phyloP scores from a whole-genome alignment of 2,888 invertebrate species.

The Timema cristinae region DNA sequence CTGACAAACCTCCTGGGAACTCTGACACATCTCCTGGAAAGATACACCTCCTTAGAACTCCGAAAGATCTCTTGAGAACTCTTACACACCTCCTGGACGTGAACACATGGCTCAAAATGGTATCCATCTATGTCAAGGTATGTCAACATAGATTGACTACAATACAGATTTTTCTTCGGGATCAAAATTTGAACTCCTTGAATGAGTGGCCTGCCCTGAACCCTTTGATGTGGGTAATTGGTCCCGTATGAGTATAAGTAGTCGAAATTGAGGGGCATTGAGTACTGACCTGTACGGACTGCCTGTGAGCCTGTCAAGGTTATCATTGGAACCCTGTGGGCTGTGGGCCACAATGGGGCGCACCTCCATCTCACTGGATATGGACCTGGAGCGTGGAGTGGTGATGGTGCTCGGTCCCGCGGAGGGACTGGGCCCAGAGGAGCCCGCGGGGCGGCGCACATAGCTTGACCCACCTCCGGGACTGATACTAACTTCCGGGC shows the following conservation, averaged over 20 bases:
- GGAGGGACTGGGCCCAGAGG: constrained; percentile 36
- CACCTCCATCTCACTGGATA: constrained; percentile 38
- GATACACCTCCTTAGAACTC: too few species aligned
- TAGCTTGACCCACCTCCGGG: constrained; percentile 23
- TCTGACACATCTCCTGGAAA: too few species aligned
- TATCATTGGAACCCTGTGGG: constrained; percentile 39
- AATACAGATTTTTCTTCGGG: too few species aligned
- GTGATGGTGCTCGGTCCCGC: constrained; percentile 34
- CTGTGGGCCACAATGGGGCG: constrained; percentile 20
- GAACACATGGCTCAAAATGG: too few species aligned
- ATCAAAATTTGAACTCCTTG: too few species aligned
- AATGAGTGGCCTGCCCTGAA: too few species aligned
- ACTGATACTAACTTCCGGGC: constrained; percentile 18
- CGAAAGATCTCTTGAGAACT: too few species aligned
- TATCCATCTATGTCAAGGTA: too few species aligned
- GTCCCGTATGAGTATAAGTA: not conserved
- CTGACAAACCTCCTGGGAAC: too few species aligned
- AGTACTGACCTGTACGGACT: constrained; percentile 31
- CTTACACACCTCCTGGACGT: too few species aligned
- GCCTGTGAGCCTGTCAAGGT: constrained; percentile 37
- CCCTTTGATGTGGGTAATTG: too few species aligned
- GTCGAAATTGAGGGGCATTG: not conserved
- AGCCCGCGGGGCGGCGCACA: constrained; percentile 37
- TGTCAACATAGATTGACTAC: too few species aligned
- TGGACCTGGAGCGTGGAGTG: constrained; percentile 37